Conservation (phyloP, 2,888 invertebrate species). For the Lysandra coridon region DNA sequence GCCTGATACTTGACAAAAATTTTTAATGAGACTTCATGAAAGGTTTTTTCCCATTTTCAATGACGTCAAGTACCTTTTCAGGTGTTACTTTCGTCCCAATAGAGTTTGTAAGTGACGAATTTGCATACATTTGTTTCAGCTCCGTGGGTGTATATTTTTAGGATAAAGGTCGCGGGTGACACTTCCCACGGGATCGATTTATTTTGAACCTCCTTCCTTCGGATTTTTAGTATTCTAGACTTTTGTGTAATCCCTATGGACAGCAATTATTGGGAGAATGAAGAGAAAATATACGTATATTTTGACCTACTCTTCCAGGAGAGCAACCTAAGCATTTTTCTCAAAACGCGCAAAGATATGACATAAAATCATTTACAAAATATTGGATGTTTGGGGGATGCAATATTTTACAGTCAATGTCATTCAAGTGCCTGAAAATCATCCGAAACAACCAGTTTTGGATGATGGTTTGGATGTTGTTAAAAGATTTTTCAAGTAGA, state of each 20-base stretch:
- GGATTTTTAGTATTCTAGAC: not conserved
- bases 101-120: not conserved
- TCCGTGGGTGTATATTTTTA: not conserved
- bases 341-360: no score
- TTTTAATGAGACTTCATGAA: not conserved
- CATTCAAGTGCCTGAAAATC: no score
- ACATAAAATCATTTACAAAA: no score
- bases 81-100: not conserved
- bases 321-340: no score
- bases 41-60: not conserved
- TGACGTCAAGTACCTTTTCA: not conserved
- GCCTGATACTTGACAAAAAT: no score
- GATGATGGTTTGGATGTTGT: no score
- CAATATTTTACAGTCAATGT: no score
- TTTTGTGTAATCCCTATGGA: not conserved
- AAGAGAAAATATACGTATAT: not conserved
- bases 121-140: not conserved
- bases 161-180: not conserved
- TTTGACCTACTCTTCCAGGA: not conserved
- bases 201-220: not conserved
- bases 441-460: no score
- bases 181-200: not conserved
- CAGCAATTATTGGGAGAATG: not conserved
- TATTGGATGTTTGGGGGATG: no score
- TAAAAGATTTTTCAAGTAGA: not conserved